Evolutionary conservation across 2,888 invertebrate species (phyloP).

Genomic region (Scelioninae gen. 1): DNA sequence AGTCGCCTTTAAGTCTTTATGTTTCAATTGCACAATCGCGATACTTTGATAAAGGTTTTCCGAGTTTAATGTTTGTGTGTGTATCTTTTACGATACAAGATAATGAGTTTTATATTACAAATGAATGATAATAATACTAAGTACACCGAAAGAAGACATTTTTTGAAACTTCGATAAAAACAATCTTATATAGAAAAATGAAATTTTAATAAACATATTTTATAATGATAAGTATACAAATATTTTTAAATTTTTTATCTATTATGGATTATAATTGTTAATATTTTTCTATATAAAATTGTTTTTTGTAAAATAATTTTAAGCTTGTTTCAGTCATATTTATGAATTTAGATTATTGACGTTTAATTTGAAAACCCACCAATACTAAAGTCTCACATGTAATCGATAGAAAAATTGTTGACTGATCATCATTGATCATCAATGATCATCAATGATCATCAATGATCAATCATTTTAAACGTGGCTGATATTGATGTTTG

Average conservation of each 20-base stretch:
- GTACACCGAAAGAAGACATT: not conserved
- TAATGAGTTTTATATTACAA: slow-evolving; percentile 23
- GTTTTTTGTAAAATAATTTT: not conserved
- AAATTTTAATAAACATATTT: not conserved
- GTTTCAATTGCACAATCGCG: slow-evolving; percentile 29
- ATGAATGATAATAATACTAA: not conserved
- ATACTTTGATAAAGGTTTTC: slow-evolving; percentile 25
- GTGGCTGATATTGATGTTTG: slow-evolving; percentile 45
- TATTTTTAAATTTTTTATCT: not conserved
- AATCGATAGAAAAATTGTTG: not conserved
- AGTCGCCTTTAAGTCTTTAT: slow-evolving; percentile 49
- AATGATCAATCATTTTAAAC: slow-evolving; percentile 28
- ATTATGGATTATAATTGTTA: not conserved
- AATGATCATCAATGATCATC: too few relatives aligned
- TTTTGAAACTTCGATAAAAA: not conserved
- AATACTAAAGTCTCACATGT: slow-evolving; percentile 10
- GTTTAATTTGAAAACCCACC: slow-evolving; percentile 28
- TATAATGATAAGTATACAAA: not conserved
- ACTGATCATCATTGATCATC: too few relatives aligned
- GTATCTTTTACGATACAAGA: slow-evolving; percentile 10
- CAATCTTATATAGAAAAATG: slow-evolving; percentile 9
- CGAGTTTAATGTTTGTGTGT: slow-evolving; percentile 8
- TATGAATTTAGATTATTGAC: not conserved
- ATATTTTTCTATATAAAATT: slow-evolving; percentile 5
- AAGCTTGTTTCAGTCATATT: not conserved